phyloP scores from a whole-genome alignment of 2,888 invertebrate genomes.

The Pseudolycoriella hygida region DNA sequence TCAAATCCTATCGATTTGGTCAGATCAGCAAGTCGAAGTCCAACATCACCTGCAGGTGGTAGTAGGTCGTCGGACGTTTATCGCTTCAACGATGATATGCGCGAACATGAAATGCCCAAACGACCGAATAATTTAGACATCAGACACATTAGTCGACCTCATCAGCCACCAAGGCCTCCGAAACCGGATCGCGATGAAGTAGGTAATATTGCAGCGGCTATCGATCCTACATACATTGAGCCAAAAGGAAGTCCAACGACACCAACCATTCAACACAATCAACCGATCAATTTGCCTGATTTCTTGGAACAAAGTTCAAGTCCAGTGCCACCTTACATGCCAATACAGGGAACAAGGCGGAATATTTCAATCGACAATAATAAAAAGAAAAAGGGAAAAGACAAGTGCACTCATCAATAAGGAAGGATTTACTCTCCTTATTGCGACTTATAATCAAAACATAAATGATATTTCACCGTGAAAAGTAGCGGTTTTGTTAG shows the following conservation, averaged over 20 bases:
- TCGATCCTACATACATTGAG: slow-evolving; percentile 41
- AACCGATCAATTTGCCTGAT: not conserved
- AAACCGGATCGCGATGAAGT: slow-evolving; percentile 4
- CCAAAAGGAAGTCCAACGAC: slow-evolving; percentile 18
- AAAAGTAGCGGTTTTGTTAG: no score
- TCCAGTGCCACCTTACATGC: slow-evolving; percentile 54
- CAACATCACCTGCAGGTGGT: slow-evolving; percentile 12
- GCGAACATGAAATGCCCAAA: not conserved
- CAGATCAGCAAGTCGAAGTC: slow-evolving; percentile 20
- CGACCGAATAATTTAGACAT: slow-evolving; percentile 10
- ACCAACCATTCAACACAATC: slow-evolving; percentile 16
- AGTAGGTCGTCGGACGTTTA: not conserved
- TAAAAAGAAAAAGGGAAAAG: slow-evolving; percentile 36
- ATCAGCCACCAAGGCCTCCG: no score
- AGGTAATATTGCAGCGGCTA: slow-evolving; percentile 44
- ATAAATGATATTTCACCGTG: no score
- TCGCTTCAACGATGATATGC: not conserved
- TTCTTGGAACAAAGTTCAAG: slow-evolving; percentile 30
- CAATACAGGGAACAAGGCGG: slow-evolving; percentile 55
- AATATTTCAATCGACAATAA: slow-evolving; percentile 44
- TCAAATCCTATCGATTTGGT: slow-evolving; percentile 37
- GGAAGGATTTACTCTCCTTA: no score
- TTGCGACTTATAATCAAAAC: no score
- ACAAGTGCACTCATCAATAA: slow-evolving; percentile 45
- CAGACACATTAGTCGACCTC: not conserved